These are phyloP conservation scores for Antechinus stuartii DNA, from an alignment of 2,113 vertebrate species.

Conservation along the genomic window DNA sequence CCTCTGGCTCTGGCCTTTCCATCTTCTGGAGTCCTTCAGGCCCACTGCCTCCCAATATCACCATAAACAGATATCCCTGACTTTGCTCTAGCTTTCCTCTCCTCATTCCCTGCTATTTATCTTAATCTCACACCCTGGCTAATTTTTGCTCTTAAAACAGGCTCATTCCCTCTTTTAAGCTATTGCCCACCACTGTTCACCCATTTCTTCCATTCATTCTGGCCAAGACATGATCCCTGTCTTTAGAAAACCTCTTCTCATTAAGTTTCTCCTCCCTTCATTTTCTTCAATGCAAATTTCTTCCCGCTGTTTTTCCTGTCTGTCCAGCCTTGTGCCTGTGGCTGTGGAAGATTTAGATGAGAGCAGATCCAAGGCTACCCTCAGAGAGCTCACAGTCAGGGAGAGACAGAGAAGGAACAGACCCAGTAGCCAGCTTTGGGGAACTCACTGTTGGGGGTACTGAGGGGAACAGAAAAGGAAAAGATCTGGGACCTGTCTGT, in stretches of 20 bases:
- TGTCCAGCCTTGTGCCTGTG: background rate
- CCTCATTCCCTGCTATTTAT: background rate
- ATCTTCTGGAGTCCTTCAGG: background rate
- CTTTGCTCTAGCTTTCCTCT: background rate
- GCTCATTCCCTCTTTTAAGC: background rate
- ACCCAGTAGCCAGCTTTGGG: background rate
- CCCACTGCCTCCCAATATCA: background rate
- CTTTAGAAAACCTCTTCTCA: background rate
- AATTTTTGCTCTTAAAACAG: background rate
- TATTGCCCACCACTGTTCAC: background rate
- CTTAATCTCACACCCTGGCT: background rate
- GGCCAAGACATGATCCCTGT: background rate
- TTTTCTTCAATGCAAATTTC: background rate
- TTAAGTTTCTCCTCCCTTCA: background rate
- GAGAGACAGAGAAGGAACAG: background rate
- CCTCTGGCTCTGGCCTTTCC: background rate
- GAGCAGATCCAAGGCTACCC: too few relatives aligned
- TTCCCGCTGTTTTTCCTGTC: background rate
- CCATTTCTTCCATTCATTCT: background rate
- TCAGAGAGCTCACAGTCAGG: too few relatives aligned
- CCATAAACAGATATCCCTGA: background rate
- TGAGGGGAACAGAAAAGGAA: background rate
- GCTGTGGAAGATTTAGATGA: too few relatives aligned
- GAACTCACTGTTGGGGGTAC: too few relatives aligned
- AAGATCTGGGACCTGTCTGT: background rate